A percentile compares a stretch with the other conserved stretches of the same genome.
Conservation (phyloP, 2,888 invertebrate genomes). For the Dione vanillae region DNA sequence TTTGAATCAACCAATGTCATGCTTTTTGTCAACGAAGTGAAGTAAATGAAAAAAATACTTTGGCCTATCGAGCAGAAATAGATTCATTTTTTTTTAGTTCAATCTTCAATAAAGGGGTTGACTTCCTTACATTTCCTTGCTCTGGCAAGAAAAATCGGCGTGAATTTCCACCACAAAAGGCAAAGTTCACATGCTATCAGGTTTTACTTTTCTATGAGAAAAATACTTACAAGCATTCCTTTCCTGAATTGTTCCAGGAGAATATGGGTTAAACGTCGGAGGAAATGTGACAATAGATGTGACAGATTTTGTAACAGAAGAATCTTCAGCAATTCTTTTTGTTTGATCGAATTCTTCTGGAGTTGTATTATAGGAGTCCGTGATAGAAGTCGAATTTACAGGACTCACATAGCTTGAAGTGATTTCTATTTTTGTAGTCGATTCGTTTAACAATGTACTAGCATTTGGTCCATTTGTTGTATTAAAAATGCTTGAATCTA, state of each 20-base stretch:
- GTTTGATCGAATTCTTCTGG: neutral
- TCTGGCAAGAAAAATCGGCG: too few relatives aligned
- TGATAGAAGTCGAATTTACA: neutral
- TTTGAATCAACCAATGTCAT: too few relatives aligned
- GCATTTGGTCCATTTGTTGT: neutral
- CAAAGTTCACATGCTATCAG: too few relatives aligned
- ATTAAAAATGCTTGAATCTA: neutral
- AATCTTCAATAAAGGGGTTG: too few relatives aligned
- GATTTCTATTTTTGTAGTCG: neutral
- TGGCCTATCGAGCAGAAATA: too few relatives aligned
- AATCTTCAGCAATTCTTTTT: conserved; percentile 3
- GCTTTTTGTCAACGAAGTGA: too few relatives aligned
- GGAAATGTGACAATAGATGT: neutral
- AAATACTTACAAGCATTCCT: conserved; percentile 24
- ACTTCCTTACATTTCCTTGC: too few relatives aligned
- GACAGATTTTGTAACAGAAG: neutral
- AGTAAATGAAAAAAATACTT: too few relatives aligned
- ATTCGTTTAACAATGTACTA: neutral
- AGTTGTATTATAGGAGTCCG: neutral
- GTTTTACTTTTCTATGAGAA: neutral
- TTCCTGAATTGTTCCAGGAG: conserved; percentile 3
- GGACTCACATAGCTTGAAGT: neutral
- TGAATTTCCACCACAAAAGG: too few relatives aligned
- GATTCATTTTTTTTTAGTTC: too few relatives aligned
- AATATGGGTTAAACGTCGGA: conserved; percentile 11